Evolutionary conservation across 1,140 invertebrate species (phyloP), one percentile per base, ranked within the genome.

Genomic region (Drosophila carrolli): DNA sequence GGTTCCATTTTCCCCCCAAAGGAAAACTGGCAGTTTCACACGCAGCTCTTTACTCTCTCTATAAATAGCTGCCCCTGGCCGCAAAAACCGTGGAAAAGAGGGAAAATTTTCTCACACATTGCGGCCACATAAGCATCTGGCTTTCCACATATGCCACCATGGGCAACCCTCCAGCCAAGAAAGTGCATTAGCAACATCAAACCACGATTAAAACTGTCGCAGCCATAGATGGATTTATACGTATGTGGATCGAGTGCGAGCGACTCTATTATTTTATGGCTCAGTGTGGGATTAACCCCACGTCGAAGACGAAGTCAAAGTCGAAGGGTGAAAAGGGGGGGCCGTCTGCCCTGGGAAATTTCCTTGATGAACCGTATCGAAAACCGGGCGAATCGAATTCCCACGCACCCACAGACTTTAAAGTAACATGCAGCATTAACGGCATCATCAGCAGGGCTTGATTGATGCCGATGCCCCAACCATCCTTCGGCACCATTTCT

Each of bases 131-230:
- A 67, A 66, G 65, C 83, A 79, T 82, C 56, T 88, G 83, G 79
- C 75, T 86, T 88, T 88, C 44, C 83, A 82, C 78, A 86, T 81
- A 78, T 78, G 29, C 37, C 37, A 38, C 37, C 37, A 38, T 38
- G 37, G 37, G 81, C 73, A 66, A 79, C 29, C n/a, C 14, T 53
- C 63, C 62, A 50, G 65, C 51, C 71, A 74, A 47, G 13, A 37
- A 57, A 73, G 47, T 75, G 72, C 74, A 68, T 76, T 76, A 67
- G 37, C 58, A 57, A 23, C 66, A 66, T 16, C 77, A 56, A 46
- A 73, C 74, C 56, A 56, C 82, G 86, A 88, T 88, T 88, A 88
- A 89, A 89, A 88, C 35, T 89, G 84, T 88, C 83, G 65, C 83
- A 74, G 84, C 79, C 83, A 66, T 79, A 88, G 83, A 88, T 86